Evolutionary conservation across 2,888 invertebrate genomes (phyloP).

Genomic region (Acheta domesticus): DNA sequence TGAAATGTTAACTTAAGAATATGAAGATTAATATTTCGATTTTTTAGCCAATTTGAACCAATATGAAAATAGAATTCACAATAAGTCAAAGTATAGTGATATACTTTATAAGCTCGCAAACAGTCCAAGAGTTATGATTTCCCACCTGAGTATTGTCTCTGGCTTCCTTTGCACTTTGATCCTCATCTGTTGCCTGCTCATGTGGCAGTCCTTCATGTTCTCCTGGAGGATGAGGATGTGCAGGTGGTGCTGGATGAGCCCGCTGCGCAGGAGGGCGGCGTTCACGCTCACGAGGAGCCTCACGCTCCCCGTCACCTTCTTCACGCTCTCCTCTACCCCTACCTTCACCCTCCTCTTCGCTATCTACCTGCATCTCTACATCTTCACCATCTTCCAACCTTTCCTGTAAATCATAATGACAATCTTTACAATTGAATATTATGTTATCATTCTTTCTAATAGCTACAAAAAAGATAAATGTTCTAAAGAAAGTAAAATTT

Average conservation of each 20-base stretch:
- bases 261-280: not conserved
- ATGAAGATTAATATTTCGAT: too few species aligned
- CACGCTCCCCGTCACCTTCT: slow-evolving; percentile 37
- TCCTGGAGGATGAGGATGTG: not conserved
- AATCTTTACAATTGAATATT: too few species aligned
- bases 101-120: too few species aligned
- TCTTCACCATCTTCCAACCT: slow-evolving; percentile 76
- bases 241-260: not conserved
- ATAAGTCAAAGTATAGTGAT: too few species aligned
- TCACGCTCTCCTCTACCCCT: slow-evolving; percentile 47
- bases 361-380: slow-evolving; percentile 87
- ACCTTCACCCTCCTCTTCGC: slow-evolving; percentile 68
- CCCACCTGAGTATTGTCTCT: slow-evolving; percentile 52
- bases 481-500: too few species aligned
- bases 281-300: not conserved
- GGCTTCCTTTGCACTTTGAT: slow-evolving; percentile 43
- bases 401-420: slow-evolving; percentile 50
- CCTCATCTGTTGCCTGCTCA: slow-evolving; percentile 36
- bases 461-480: too few species aligned
- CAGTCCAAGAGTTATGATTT: not conserved
- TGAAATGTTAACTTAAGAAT: too few species aligned
- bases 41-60: too few species aligned
- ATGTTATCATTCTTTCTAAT: too few species aligned
- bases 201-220: not conserved
- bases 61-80: too few species aligned